Evolutionary conservation across 2,888 invertebrate species (phyloP).

Genomic region (Tenthredo amoena): DNA sequence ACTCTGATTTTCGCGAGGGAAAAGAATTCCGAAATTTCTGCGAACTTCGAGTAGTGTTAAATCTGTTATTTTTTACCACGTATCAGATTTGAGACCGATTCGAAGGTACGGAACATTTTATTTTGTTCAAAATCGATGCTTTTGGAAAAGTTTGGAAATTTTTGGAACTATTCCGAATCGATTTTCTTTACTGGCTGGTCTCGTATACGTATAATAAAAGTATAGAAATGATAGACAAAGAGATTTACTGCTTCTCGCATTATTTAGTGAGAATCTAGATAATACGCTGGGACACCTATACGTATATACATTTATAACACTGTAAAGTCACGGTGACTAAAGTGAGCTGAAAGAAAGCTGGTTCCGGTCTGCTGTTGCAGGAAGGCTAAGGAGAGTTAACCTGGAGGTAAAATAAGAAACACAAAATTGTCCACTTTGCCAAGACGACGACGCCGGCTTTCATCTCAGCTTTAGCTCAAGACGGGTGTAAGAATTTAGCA

Average conservation of each 20-base stretch:
- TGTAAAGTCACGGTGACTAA: background rate
- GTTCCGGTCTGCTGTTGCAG: background rate
- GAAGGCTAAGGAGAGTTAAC: background rate
- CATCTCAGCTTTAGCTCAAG: constrained; percentile 2
- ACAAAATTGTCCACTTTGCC: background rate
- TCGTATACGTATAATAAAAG: background rate
- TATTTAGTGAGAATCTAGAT: background rate
- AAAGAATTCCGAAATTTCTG: no score
- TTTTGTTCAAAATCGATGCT: no score
- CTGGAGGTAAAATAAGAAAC: background rate
- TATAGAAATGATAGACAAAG: background rate
- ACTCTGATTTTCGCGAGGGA: no score
- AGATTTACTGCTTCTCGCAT: background rate
- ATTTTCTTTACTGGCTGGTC: no score
- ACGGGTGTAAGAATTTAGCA: background rate
- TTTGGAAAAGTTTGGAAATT: no score
- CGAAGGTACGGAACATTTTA: no score
- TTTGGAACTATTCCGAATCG: no score
- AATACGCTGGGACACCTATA: background rate
- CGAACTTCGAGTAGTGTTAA: no score
- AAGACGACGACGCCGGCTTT: background rate
- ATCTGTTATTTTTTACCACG: no score
- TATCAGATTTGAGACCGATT: no score
- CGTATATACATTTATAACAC: no score
- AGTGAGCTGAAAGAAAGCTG: background rate